Conservation (phyloP, 1,140 invertebrate genomes). For the Drosophila pectinifera region DNA sequence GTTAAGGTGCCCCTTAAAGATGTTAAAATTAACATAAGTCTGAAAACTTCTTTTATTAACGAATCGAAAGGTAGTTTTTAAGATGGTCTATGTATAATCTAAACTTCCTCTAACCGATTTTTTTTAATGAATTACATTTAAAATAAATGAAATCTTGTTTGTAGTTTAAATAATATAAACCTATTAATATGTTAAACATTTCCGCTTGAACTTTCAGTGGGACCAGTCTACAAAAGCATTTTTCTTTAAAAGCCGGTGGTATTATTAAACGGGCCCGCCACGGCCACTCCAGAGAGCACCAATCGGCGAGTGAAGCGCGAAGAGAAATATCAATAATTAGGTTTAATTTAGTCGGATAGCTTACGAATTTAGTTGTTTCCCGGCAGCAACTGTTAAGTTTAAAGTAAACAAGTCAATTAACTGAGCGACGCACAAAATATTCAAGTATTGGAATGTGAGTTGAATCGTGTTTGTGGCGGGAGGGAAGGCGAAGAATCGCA, state of each 20-base stretch:
- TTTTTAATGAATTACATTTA: too few relatives aligned
- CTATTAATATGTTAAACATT: not conserved
- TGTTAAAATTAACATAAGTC: too few relatives aligned
- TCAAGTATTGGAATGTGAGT: slow-evolving; percentile 57
- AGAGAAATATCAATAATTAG: slow-evolving; percentile 37
- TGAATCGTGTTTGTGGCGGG: not conserved
- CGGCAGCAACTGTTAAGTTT: slow-evolving; percentile 31
- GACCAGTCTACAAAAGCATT: not conserved
- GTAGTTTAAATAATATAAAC: too few relatives aligned
- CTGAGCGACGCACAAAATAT: slow-evolving; percentile 16
- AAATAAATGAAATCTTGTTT: too few relatives aligned
- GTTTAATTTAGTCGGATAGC: slow-evolving; percentile 29
- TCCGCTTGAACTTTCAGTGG: not conserved
- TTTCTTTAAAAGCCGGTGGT: not conserved
- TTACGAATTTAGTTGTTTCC: slow-evolving; percentile 16
- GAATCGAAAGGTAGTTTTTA: too few relatives aligned
- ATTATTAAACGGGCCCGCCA: slow-evolving; percentile 2
- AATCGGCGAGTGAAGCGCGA: slow-evolving; percentile 41
- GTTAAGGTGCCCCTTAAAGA: too few relatives aligned
- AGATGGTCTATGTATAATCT: too few relatives aligned
- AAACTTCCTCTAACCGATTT: too few relatives aligned
- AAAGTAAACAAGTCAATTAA: slow-evolving; percentile 70
- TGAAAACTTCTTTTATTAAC: too few relatives aligned
- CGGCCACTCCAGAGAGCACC: slow-evolving; percentile 6
- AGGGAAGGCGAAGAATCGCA: not conserved